Evolutionary conservation across 2,113 vertebrate genomes (phyloP), one percentile per base, ranked within the genome.

Genomic region (Rhadina sibilatrix): DNA sequence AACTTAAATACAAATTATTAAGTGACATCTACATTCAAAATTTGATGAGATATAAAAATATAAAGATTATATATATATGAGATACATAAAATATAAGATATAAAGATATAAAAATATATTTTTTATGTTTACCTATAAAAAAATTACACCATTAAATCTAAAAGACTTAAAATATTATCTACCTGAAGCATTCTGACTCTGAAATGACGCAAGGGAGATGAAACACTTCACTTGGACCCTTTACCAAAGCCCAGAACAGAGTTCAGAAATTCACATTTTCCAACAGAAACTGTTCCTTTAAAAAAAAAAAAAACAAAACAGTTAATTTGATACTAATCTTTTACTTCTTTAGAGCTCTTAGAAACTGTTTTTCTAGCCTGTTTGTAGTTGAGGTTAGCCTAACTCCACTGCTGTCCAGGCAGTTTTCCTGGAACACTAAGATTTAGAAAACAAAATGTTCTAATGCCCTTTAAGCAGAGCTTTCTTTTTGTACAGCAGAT

Each of bases 401-500:
- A 50, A 61, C n/a, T 85, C 59, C 59, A 3, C 2, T 3, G 0
- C 72, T 78, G 47, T 31, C 35, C 88, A 94, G 92, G 65, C 83
- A 35, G 50, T 90, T 93, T 93, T 78, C 92, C 92, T 68, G 23
- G 96, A 93, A 91, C 77, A n/a, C 56, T 25, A 42, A 89, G 56
- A 27, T 89, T 94, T 95, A 42, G 81, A 70, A 97, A 96, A 96
- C 85, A 97, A 83, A 95, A 83, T 69, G 70, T 95, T 95, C 93
- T 80, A 8, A 33, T 60, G 40, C 76, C 53, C 79, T 70, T 85
- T 90, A 63, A 90, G 90, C 71, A 86, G 74, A 61, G 50, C 50
- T 50, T 63, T 63, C 28, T 38, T 76, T 65, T 65, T 38, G 31
- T 74, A 42, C 13, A 38, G 69, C 22, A 90, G 89, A 66, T 28